Conservation (phyloP, 2,113 vertebrate genomes). For the Aptenodytes patagonicus region DNA sequence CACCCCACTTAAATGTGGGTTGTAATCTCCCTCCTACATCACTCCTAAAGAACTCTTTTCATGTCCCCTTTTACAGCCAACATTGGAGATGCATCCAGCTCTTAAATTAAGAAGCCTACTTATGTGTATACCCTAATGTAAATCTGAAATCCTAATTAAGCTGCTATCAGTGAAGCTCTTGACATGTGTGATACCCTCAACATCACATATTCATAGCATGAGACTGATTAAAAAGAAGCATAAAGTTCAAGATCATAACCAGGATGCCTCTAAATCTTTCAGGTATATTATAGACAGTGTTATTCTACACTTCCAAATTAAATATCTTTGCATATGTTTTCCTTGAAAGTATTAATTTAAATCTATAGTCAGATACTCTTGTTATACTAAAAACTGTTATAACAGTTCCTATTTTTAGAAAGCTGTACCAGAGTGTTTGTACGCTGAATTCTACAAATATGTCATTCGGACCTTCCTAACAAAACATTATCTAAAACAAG, state of each 20-base stretch:
- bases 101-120: not conserved
- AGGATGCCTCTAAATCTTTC: not conserved
- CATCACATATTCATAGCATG: not conserved
- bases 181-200: not conserved
- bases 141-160: constrained; percentile 20
- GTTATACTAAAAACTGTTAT: not conserved
- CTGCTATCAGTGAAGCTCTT: not conserved
- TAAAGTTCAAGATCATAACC: not conserved
- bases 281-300: not conserved
- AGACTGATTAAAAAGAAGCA: not conserved
- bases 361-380: not conserved
- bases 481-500: not conserved
- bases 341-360: not conserved
- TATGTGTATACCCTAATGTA: not conserved
- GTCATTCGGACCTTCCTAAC: not conserved
- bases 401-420: not conserved
- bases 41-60: not conserved
- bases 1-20: not conserved
- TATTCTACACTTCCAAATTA: not conserved
- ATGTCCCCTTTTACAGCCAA: not conserved
- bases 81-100: not conserved
- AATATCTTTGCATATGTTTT: not conserved
- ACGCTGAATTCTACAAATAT: not conserved
- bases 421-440: not conserved
- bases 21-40: not conserved